Percentiles rank a stretch among this genome's conserved stretches.
phyloP scores from a whole-genome alignment of 2,888 invertebrate species.

The Ischnura elegans region DNA sequence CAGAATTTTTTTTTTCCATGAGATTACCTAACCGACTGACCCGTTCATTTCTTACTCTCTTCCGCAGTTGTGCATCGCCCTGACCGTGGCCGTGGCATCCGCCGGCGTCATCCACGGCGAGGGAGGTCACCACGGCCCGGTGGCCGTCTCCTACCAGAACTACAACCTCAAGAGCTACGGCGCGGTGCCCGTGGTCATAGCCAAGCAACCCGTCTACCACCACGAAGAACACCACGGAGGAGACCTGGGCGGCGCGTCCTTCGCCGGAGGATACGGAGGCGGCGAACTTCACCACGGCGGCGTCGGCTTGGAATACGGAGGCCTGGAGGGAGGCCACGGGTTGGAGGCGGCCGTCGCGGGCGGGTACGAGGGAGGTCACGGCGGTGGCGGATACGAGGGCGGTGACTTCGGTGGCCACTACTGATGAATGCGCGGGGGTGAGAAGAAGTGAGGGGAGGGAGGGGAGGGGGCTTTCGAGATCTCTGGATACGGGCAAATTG shows the following conservation, averaged over 20 bases:
- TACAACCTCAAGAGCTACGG: slow-evolving; percentile 61
- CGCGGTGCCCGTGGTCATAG: slow-evolving; percentile 46
- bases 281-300: slow-evolving; percentile 24
- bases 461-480: background rate
- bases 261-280: slow-evolving; percentile 27
- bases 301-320: background rate
- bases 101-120: slow-evolving; percentile 43
- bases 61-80: slow-evolving; percentile 25
- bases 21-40: too few species aligned
- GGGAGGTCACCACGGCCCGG: slow-evolving; percentile 24
- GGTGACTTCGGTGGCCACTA: background rate
- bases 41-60: too few species aligned
- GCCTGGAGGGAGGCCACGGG: background rate
- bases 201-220: background rate
- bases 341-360: background rate
- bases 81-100: slow-evolving; percentile 41
- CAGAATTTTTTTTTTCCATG: too few species aligned
- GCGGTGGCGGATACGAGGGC: background rate
- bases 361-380: background rate
- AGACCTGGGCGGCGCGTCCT: background rate
- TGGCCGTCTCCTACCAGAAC: slow-evolving; percentile 57
- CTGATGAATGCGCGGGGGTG: background rate
- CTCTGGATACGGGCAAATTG: background rate
- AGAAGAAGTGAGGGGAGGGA: background rate
- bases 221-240: background rate